Conservation (phyloP, 2,888 invertebrate genomes). For the Elegia similella region DNA sequence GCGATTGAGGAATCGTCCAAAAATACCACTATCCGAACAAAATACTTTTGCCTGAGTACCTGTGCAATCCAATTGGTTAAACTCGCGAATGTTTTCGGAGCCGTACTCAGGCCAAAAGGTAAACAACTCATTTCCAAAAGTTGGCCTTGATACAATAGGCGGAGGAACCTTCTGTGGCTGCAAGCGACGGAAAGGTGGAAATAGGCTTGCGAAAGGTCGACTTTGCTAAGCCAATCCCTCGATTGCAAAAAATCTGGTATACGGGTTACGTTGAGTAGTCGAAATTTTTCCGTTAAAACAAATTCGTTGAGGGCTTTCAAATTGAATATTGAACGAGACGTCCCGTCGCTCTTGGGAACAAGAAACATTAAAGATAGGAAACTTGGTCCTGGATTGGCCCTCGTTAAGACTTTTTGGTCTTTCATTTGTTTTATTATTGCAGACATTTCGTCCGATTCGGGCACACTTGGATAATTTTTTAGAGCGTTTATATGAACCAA, state of each 20-base stretch:
- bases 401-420: conserved; percentile 21
- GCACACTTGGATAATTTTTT: neutral
- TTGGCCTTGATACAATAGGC: neutral
- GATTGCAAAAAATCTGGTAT: conserved; percentile 33
- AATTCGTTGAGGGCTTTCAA: conserved; percentile 30
- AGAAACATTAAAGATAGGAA: conserved; percentile 34
- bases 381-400: conserved; percentile 22
- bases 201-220: neutral
- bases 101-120: neutral
- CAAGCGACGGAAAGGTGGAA: neutral
- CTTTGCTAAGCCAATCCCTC: conserved; percentile 18
- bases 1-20: neutral
- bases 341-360: conserved; percentile 29
- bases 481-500: neutral
- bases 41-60: neutral
- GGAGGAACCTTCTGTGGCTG: neutral
- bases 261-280: conserved; percentile 28
- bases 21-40: neutral
- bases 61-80: neutral
- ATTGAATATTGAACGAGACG: conserved; percentile 31
- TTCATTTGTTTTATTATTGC: conserved; percentile 23
- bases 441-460: conserved; percentile 19
- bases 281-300: conserved; percentile 25
- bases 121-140: neutral
- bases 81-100: neutral